Conservation (phyloP, 2,797 vertebrate species). For the Silurus lanzhouensis region DNA sequence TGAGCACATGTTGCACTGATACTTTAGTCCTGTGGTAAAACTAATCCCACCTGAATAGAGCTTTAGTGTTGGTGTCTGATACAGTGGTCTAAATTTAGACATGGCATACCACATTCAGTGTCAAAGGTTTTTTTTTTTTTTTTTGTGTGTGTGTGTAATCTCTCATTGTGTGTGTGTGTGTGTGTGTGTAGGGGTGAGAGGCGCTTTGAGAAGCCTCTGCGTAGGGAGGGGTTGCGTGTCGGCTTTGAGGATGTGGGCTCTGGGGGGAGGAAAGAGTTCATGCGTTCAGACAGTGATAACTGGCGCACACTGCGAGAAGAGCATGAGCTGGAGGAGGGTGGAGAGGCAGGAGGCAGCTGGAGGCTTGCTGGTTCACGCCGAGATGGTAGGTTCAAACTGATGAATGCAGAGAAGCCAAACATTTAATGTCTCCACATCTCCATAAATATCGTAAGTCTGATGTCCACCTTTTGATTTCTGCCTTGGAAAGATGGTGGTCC, state of each 20-base stretch:
- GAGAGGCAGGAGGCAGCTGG: slow-evolving; percentile 76
- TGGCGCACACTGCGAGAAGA: slow-evolving; percentile 90
- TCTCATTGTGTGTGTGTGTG: not conserved
- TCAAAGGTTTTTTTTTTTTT: not conserved
- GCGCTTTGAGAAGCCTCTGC: slow-evolving; percentile 87
- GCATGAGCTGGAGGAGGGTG: slow-evolving; percentile 81
- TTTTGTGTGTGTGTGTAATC: not conserved
- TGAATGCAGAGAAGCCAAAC: not conserved
- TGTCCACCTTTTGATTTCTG: not conserved
- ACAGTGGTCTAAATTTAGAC: not conserved
- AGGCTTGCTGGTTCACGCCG: slow-evolving; percentile 76
- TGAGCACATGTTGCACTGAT: not conserved
- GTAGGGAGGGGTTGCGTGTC: slow-evolving; percentile 83
- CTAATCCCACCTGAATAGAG: not conserved
- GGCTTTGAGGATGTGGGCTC: slow-evolving; percentile 80
- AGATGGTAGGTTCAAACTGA: slow-evolving; percentile 69
- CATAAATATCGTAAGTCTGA: not conserved
- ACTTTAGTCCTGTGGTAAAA: not conserved
- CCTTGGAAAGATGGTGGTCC: slow-evolving; percentile 76
- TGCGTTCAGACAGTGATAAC: slow-evolving; percentile 92
- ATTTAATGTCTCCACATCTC: not conserved
- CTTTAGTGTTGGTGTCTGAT: not conserved
- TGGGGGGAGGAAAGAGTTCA: slow-evolving; percentile 82
- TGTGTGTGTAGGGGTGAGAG: slow-evolving; percentile 79
- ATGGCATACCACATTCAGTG: slow-evolving; percentile 5